A percentile compares a stretch with the other conserved stretches of the same genome.
Conservation (phyloP, 1,140 invertebrate genomes). For the Formica selysi region DNA sequence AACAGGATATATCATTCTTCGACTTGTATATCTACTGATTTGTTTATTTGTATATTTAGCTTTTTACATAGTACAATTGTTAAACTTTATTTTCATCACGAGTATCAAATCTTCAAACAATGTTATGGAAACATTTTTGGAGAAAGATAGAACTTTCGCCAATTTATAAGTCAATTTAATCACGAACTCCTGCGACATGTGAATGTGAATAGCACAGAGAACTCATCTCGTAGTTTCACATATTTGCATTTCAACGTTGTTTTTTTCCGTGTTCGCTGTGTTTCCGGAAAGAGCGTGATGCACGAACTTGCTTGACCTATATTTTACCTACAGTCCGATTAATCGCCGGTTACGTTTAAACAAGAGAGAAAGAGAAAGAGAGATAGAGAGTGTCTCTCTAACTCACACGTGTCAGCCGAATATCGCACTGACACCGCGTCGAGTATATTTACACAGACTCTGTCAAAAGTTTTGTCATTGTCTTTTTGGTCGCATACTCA, state of each 20-base stretch:
- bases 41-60: slow-evolving; percentile 1
- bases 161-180: not conserved
- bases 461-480: slow-evolving; percentile 33
- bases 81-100: slow-evolving; percentile 15
- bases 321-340: slow-evolving; percentile 51
- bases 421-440: slow-evolving; percentile 21
- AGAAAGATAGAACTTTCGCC: too few species aligned
- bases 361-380: slow-evolving; percentile 32
- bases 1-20: not conserved
- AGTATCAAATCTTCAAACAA: not conserved
- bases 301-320: slow-evolving; percentile 56
- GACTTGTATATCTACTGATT: not conserved
- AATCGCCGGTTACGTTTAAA: slow-evolving; percentile 59
- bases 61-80: slow-evolving; percentile 1
- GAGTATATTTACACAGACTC: slow-evolving; percentile 66
- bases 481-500: slow-evolving; percentile 61
- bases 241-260: slow-evolving; percentile 19
- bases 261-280: slow-evolving; percentile 24
- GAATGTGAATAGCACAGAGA: slow-evolving; percentile 8
- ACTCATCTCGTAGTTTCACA: slow-evolving; percentile 36
- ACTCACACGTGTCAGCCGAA: not conserved
- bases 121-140: too few species aligned
- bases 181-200: not conserved
- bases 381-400: slow-evolving; percentile 25
- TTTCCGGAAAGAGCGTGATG: slow-evolving; percentile 24